These are phyloP conservation scores for Microplitis demolitor DNA, from an alignment of 1,140 invertebrate genomes.

Conservation along the genomic window DNA sequence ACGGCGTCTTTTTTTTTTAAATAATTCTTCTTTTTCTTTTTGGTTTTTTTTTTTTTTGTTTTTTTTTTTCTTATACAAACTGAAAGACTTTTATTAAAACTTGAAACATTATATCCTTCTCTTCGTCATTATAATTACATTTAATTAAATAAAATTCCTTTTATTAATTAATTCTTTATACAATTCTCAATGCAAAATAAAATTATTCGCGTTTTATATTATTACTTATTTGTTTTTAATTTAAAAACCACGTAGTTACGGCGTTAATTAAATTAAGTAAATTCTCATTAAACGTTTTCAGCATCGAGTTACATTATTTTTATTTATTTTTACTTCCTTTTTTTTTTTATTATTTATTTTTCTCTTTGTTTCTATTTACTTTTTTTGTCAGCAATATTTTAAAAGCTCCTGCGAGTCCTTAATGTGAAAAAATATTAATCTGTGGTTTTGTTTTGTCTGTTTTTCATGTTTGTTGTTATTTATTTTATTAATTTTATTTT, in stretches of 20 bases:
- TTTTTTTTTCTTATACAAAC: neutral
- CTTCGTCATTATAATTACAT: no score
- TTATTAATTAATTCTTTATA: no score
- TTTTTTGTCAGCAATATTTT: neutral
- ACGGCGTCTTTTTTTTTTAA: conserved; percentile 3
- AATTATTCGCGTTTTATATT: no score
- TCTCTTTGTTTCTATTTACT: neutral
- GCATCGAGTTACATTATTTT: neutral
- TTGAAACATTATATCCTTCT: no score
- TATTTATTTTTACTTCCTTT: neutral
- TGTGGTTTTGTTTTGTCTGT: neutral
- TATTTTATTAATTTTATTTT: conserved; percentile 3
- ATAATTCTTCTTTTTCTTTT: neutral
- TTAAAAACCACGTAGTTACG: no score
- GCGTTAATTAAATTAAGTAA: neutral
- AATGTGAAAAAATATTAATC: conserved; percentile 8
- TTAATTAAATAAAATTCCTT: no score
- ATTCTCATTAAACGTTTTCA: neutral
- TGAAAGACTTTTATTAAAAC: neutral
- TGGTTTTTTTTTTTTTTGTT: neutral
- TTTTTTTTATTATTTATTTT: neutral
- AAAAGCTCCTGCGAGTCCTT: neutral
- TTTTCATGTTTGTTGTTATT: neutral
- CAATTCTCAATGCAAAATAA: no score
- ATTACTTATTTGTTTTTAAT: no score